These are phyloP conservation scores for Psittacula echo DNA, from an alignment of 2,797 vertebrate genomes.

Conservation along the genomic window DNA sequence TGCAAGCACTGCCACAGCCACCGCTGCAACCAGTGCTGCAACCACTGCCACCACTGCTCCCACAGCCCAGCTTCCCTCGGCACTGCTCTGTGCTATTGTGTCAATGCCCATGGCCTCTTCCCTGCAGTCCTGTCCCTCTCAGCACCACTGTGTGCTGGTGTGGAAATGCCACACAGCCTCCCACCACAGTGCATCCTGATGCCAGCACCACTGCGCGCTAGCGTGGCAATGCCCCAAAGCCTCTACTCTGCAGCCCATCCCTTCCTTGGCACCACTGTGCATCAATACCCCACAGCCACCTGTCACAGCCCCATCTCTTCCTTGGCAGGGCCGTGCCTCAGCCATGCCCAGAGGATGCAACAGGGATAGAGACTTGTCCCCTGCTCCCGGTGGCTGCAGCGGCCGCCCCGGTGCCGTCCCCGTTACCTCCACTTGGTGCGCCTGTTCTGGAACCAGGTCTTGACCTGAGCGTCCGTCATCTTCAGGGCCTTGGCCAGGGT, in stretches of 20 bases:
- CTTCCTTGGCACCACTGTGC: not conserved
- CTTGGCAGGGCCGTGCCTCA: not conserved
- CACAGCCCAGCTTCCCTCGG: not conserved
- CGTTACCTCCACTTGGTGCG: conserved; percentile 97
- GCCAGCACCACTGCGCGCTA: accelerated
- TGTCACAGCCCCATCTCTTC: not conserved
- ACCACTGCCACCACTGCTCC: not conserved
- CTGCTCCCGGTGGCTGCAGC: accelerated
- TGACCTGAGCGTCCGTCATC: conserved; percentile 98
- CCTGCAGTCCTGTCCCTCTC: not conserved
- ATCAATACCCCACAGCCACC: not conserved
- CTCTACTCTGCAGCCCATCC: not conserved
- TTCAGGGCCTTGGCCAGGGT: conserved; percentile 92
- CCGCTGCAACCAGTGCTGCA: no score
- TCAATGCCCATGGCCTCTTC: not conserved
- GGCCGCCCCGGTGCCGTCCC: accelerated
- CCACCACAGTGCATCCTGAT: accelerated
- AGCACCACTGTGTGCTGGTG: no score
- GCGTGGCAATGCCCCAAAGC: not conserved
- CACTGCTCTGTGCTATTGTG: accelerated
- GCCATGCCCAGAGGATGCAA: no score
- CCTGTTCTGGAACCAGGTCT: conserved; percentile 99
- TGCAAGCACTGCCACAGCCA: no score
- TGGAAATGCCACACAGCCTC: not conserved
- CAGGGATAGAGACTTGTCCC: no score